Conservation (phyloP, 2,888 invertebrate species). For the Macrostomum cliftonense region DNA sequence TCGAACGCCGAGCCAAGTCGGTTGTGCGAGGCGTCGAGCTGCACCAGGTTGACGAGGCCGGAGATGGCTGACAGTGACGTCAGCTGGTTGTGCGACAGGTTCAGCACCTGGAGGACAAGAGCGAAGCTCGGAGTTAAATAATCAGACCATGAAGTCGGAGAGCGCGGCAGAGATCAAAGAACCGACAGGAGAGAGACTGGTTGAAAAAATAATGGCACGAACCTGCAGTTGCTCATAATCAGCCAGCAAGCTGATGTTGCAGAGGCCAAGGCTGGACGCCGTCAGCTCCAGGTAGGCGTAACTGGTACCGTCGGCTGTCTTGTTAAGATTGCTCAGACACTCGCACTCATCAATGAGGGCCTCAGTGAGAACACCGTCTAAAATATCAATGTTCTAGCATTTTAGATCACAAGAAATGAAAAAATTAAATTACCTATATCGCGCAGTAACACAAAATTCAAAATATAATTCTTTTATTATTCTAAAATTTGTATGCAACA, state of each 20-base stretch:
- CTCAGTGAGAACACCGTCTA: slow-evolving; percentile 26
- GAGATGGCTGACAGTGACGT: slow-evolving; percentile 20
- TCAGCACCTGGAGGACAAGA: neutral
- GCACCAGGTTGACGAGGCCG: slow-evolving; percentile 23
- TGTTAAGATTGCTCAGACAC: slow-evolving; percentile 28
- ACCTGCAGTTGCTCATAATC: slow-evolving; percentile 29
- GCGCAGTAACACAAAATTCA: too few relatives aligned
- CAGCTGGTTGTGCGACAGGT: slow-evolving; percentile 1
- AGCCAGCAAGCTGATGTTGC: slow-evolving; percentile 22
- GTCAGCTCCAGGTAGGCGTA: slow-evolving; percentile 30
- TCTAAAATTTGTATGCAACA: too few relatives aligned
- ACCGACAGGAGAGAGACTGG: too few relatives aligned
- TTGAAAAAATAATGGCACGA: slow-evolving; percentile 11
- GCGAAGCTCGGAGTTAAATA: too few relatives aligned
- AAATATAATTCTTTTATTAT: too few relatives aligned
- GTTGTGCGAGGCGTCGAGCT: slow-evolving; percentile 34
- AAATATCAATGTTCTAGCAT: neutral
- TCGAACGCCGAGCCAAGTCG: slow-evolving; percentile 24
- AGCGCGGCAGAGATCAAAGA: too few relatives aligned
- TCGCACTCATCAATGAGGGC: slow-evolving; percentile 26
- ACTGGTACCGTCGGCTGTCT: slow-evolving; percentile 28
- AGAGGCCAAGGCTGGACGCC: slow-evolving; percentile 26
- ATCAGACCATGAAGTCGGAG: too few relatives aligned
- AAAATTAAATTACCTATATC: too few relatives aligned
- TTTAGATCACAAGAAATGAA: too few relatives aligned